Percentiles rank a stretch among this genome's conserved stretches.
Evolutionary conservation across 2,113 vertebrate genomes (phyloP).

Genomic region (Saccopteryx leptura): DNA sequence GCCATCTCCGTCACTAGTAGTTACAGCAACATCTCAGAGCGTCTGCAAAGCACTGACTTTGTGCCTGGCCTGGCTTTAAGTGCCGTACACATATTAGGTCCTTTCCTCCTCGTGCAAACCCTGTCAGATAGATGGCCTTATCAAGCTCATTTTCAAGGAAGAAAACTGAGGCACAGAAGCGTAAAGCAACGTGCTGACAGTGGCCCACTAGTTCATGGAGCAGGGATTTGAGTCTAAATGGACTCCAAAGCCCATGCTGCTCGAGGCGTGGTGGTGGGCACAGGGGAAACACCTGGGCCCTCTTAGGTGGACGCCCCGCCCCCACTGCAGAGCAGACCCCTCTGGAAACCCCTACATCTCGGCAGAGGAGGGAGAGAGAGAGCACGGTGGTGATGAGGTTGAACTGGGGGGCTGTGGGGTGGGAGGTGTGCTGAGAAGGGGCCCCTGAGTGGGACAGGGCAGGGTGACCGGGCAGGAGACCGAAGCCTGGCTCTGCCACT

Average conservation of each 20-base stretch:
- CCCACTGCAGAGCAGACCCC: no score
- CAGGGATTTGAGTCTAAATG: neutral
- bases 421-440: neutral
- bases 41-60: neutral
- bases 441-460: neutral
- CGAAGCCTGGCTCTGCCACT: neutral
- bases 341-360: neutral
- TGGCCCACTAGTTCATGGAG: no score
- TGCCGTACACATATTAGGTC: neutral
- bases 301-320: neutral
- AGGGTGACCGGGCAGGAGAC: neutral
- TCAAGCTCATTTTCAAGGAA: neutral
- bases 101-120: neutral
- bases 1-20: neutral
- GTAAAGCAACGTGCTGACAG: neutral
- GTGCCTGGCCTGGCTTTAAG: neutral
- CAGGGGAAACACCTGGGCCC: neutral
- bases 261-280: neutral
- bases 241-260: neutral
- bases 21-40: neutral
- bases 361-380: neutral
- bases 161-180: neutral
- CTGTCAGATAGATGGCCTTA: neutral
- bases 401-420: neutral
- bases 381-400: neutral